Conservation (phyloP, 2,797 vertebrate genomes). For the Pelobates cultripes region DNA sequence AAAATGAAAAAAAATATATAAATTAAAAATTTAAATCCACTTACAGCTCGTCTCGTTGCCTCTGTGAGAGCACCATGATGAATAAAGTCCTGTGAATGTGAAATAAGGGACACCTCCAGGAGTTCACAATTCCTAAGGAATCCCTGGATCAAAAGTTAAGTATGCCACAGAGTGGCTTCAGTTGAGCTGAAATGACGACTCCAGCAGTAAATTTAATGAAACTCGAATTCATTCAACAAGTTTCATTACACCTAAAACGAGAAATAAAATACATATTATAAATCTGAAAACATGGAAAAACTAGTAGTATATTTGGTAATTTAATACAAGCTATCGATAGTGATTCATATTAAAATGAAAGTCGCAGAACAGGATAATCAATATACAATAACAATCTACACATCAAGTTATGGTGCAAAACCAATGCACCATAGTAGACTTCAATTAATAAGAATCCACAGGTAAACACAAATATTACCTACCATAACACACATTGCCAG, state of each 20-base stretch:
- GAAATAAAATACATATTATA: not conserved
- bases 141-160: slow-evolving; percentile 71
- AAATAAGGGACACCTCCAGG: slow-evolving; percentile 75
- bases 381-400: too few relatives aligned
- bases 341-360: too few relatives aligned
- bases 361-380: too few relatives aligned
- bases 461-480: too few relatives aligned
- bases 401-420: too few relatives aligned
- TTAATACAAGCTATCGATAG: too few relatives aligned
- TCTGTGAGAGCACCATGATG: slow-evolving; percentile 99
- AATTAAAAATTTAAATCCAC: slow-evolving; percentile 58
- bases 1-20: not conserved
- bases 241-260: slow-evolving; percentile 91
- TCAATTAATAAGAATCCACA: too few relatives aligned
- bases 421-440: too few relatives aligned
- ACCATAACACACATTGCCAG: too few relatives aligned
- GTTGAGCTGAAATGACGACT: slow-evolving; percentile 67
- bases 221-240: slow-evolving; percentile 83
- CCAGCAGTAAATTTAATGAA: slow-evolving; percentile 71
- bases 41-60: slow-evolving; percentile 99
- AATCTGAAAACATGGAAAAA: not conserved
- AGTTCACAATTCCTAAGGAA: slow-evolving; percentile 74
- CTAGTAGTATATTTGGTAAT: slow-evolving; percentile 25
- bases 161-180: slow-evolving; percentile 72
- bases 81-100: slow-evolving; percentile 71